Percentiles rank a stretch among this genome's conserved stretches.
These are phyloP conservation scores for Lutjanus argentimaculatus DNA, from an alignment of 2,797 vertebrate species.

Conservation along the genomic window DNA sequence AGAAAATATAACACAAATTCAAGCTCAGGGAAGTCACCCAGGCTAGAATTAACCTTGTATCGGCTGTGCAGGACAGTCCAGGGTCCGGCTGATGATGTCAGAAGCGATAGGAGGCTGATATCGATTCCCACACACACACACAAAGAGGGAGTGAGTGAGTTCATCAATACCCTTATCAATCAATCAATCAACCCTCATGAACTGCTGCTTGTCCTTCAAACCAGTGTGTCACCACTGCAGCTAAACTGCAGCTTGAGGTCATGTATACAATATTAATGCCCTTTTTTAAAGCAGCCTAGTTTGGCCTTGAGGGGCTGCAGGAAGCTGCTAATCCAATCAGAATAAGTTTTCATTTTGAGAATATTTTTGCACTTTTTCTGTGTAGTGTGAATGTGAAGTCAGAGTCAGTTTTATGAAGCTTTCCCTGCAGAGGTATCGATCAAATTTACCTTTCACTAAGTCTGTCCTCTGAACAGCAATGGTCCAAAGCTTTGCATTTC, in stretches of 20 bases:
- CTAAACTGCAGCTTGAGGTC: neutral
- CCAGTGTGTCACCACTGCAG: conserved; percentile 14
- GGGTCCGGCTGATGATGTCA: neutral
- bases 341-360: neutral
- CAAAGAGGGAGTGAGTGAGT: conserved; percentile 37
- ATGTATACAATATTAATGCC: neutral
- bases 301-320: neutral
- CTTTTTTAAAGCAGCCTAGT: neutral
- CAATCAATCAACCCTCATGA: conserved; percentile 57
- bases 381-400: neutral
- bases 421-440: too few species aligned
- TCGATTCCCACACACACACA: conserved; percentile 47
- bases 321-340: neutral
- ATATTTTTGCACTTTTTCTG: conserved; percentile 1
- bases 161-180: conserved; percentile 67
- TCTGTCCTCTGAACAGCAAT: too few species aligned
- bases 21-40: conserved; percentile 6
- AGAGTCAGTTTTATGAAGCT: conserved; percentile 5
- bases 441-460: too few species aligned
- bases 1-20: neutral
- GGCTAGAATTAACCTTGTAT: conserved; percentile 30
- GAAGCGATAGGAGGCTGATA: conserved; percentile 23
- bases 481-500: too few species aligned
- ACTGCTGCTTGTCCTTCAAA: conserved; percentile 62
- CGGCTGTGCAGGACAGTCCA: neutral